phyloP scores from a whole-genome alignment of 2,888 invertebrate genomes.

The Cecidostiba fungosa region DNA sequence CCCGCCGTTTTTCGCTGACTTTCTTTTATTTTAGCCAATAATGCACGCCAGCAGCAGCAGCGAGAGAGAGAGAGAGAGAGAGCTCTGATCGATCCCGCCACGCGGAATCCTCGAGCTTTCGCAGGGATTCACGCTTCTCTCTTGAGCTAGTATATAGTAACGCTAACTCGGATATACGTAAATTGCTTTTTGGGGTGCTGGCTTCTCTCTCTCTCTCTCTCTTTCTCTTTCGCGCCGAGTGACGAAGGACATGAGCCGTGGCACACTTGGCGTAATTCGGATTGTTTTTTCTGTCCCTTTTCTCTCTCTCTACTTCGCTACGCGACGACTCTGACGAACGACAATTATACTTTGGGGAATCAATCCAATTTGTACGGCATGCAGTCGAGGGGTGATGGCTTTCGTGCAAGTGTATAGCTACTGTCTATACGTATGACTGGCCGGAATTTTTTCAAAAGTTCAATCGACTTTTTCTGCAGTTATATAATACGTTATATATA shows the following conservation, averaged over 20 bases:
- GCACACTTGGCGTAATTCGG: conserved; percentile 34
- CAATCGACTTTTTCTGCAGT: too few relatives aligned
- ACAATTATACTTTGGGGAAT: conserved; percentile 45
- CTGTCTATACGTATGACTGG: not conserved
- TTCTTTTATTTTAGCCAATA: conserved; percentile 74
- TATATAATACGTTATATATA: too few relatives aligned
- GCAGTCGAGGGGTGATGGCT: not conserved
- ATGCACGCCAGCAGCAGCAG: conserved; percentile 70
- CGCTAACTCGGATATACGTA: conserved; percentile 56
- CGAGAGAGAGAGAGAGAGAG: too few relatives aligned
- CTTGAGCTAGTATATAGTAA: not conserved
- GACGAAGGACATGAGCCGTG: conserved; percentile 28
- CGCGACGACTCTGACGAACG: conserved; percentile 7
- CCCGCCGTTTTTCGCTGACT: conserved; percentile 66
- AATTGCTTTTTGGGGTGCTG: conserved; percentile 47
- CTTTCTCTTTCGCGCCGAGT: conserved; percentile 23
- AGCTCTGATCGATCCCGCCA: conserved; percentile 69
- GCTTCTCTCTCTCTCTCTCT: conserved; percentile 35
- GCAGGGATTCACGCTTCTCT: conserved; percentile 27
- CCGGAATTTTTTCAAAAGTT: not conserved
- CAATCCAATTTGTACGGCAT: conserved; percentile 37
- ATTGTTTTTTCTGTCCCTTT: not conserved
- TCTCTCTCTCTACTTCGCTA: conserved; percentile 54
- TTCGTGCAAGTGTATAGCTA: not conserved
- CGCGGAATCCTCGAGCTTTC: conserved; percentile 26